Conservation (phyloP, 1,140 invertebrate species). For the Cyclargus thomasi region DNA sequence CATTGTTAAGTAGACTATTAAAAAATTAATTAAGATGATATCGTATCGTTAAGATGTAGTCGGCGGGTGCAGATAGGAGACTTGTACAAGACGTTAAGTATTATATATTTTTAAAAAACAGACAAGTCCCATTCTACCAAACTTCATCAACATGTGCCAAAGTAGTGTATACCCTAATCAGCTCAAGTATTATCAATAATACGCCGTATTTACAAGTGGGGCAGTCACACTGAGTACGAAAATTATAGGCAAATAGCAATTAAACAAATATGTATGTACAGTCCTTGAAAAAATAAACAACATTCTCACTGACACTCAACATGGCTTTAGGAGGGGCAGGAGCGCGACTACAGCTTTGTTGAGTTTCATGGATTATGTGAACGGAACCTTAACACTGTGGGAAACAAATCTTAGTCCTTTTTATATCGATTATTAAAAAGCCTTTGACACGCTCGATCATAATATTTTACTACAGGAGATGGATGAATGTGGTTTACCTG, state of each 20-base stretch:
- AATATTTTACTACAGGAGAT: slow-evolving; percentile 21
- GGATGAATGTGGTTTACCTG: slow-evolving; percentile 27
- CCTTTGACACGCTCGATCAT: slow-evolving; percentile 28
- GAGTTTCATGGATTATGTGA: neutral
- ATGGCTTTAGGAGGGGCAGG: slow-evolving; percentile 27
- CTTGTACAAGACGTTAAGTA: slow-evolving; percentile 23
- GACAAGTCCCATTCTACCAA: slow-evolving; percentile 18
- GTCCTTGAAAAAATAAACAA: slow-evolving; percentile 19
- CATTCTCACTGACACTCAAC: slow-evolving; percentile 27
- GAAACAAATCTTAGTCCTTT: slow-evolving; percentile 25
- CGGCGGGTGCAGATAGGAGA: slow-evolving; percentile 21
- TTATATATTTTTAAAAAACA: slow-evolving; percentile 22
- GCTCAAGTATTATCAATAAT: slow-evolving; percentile 24
- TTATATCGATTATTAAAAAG: slow-evolving; percentile 33
- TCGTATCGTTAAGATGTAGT: slow-evolving; percentile 5
- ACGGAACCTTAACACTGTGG: neutral
- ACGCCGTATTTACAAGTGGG: slow-evolving; percentile 22
- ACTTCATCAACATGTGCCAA: slow-evolving; percentile 19
- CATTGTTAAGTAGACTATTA: neutral
- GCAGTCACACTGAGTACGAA: slow-evolving; percentile 16
- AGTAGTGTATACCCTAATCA: slow-evolving; percentile 16
- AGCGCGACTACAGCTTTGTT: neutral
- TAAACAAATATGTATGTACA: neutral
- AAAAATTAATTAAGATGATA: slow-evolving; percentile 22
- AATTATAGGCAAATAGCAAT: slow-evolving; percentile 25